Evolutionary conservation across 2,797 vertebrate species (phyloP).

Genomic region (Austrolebias charrua): DNA sequence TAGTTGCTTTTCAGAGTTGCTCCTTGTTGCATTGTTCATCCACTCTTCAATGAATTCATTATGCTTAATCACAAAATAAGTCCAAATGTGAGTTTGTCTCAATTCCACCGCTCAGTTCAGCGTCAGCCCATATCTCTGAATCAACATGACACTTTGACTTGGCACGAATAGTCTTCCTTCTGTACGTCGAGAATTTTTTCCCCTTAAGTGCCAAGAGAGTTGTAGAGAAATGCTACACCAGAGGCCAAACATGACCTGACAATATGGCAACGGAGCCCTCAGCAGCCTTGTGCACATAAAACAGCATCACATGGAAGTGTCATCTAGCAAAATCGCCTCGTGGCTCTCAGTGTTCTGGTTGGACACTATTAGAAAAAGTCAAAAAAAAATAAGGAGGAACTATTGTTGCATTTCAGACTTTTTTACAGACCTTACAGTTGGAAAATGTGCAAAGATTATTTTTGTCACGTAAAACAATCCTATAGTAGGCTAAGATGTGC

Average conservation of each 20-base stretch:
- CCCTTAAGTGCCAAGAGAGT: conserved; percentile 34
- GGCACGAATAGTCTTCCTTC: neutral
- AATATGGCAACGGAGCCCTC: conserved; percentile 42
- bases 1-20: too few relatives aligned
- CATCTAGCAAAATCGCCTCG: neutral
- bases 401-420: too few relatives aligned
- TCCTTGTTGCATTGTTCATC: too few relatives aligned
- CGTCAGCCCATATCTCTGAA: conserved; percentile 33
- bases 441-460: too few relatives aligned
- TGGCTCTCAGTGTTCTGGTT: neutral
- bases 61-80: too few relatives aligned
- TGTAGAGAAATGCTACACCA: conserved; percentile 35
- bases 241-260: conserved; percentile 49
- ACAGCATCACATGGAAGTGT: conserved; percentile 8
- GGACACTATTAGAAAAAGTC: neutral
- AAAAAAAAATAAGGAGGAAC: neutral
- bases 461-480: too few relatives aligned
- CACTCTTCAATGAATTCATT: too few relatives aligned
- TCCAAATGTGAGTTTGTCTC: too few relatives aligned
- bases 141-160: conserved; percentile 26
- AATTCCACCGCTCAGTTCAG: neutral
- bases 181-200: conserved; percentile 23
- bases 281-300: conserved; percentile 17
- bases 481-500: too few relatives aligned
- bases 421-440: too few relatives aligned